Evolutionary conservation across 2,797 vertebrate species (phyloP).

Genomic region (Hapalemur alaotrensis): DNA sequence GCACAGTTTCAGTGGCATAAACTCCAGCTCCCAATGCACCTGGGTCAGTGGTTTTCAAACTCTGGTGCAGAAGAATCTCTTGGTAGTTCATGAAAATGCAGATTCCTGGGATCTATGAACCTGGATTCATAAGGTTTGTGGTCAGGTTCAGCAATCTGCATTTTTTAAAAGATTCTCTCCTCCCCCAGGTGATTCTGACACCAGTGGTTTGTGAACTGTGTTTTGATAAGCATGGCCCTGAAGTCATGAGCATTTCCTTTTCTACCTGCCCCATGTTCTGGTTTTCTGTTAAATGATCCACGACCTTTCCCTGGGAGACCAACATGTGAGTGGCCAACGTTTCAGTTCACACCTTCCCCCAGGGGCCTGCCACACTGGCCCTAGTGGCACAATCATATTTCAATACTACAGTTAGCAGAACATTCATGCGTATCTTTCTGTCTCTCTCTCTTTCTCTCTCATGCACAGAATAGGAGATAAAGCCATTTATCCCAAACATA

Average conservation of each 20-base stretch:
- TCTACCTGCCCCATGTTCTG: background rate
- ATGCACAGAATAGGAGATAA: background rate
- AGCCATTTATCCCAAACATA: background rate
- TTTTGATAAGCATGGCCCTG: background rate
- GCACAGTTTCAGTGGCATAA: background rate
- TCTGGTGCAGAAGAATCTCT: background rate
- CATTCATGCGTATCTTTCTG: background rate
- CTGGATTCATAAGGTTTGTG: background rate
- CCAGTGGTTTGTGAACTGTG: background rate
- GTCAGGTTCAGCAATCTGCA: background rate
- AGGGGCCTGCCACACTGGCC: background rate
- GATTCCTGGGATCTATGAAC: background rate
- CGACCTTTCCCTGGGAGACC: background rate
- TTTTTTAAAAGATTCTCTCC: background rate
- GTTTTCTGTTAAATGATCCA: background rate
- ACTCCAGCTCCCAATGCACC: background rate
- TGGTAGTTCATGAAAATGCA: background rate
- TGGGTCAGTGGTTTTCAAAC: background rate
- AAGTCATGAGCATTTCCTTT: background rate
- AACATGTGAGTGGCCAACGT: background rate
- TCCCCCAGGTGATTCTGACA: background rate
- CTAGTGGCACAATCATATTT: background rate
- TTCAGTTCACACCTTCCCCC: background rate
- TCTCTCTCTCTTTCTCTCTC: background rate
- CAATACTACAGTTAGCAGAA: background rate